Percentiles rank a stretch among this genome's conserved stretches.
phyloP scores from a whole-genome alignment of 1,140 invertebrate genomes.

The Pinna nobilis region DNA sequence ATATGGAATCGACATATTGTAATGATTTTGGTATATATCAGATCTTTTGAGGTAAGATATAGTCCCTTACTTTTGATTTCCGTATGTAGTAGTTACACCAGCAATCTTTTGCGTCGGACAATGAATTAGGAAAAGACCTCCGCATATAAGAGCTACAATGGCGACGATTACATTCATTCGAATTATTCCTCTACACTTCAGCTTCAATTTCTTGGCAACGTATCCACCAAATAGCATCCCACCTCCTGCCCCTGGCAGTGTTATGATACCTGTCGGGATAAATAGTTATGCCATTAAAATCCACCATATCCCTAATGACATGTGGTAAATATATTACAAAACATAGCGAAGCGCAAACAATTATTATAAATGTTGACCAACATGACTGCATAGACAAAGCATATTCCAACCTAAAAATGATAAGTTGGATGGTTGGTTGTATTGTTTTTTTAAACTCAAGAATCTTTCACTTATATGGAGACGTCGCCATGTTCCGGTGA shows the following conservation, averaged over 20 bases:
- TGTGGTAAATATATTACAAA: too few species aligned
- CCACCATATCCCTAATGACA: too few species aligned
- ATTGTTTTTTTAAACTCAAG: too few species aligned
- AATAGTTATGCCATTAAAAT: too few species aligned
- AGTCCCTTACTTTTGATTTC: constrained; percentile 32
- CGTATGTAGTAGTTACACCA: constrained; percentile 49
- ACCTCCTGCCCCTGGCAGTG: constrained; percentile 53
- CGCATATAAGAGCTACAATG: constrained; percentile 30
- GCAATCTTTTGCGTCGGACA: constrained; percentile 47
- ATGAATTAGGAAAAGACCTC: constrained; percentile 47
- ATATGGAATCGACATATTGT: too few species aligned
- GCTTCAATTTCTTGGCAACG: constrained; percentile 45
- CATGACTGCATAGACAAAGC: too few species aligned
- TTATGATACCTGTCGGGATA: constrained; percentile 43
- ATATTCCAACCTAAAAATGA: too few species aligned
- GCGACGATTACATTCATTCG: constrained; percentile 45
- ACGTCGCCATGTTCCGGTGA: too few species aligned
- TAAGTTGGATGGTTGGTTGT: too few species aligned
- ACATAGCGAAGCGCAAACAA: too few species aligned
- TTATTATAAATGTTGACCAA: too few species aligned
- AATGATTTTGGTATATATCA: not conserved
- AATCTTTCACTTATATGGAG: too few species aligned
- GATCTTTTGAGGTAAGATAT: not conserved
- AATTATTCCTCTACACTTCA: constrained; percentile 51
- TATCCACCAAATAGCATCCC: constrained; percentile 54